Conservation (phyloP, 2,113 vertebrate genomes). For the Mustelus asterias region DNA sequence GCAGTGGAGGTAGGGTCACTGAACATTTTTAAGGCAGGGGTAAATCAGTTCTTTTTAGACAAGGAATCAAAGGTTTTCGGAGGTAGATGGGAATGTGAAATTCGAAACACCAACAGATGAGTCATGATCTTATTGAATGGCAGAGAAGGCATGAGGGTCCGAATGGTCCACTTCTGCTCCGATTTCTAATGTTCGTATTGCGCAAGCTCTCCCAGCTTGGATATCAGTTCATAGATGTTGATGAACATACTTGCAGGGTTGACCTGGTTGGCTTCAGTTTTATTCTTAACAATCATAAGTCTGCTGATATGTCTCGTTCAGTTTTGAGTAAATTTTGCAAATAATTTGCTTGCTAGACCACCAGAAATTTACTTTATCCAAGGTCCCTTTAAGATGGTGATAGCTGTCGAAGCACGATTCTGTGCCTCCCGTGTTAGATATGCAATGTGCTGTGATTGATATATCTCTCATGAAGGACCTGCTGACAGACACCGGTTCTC, state of each 20-base stretch:
- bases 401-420: not conserved
- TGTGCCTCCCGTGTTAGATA: not conserved
- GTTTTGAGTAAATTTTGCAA: not conserved
- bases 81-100: no score
- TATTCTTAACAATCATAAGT: not conserved
- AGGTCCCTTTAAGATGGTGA: not conserved
- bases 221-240: not conserved
- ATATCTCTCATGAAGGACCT: not conserved
- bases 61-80: no score
- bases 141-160: no score
- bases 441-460: not conserved
- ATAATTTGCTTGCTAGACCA: not conserved
- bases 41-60: no score
- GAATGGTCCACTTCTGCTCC: no score
- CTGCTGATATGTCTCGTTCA: not conserved
- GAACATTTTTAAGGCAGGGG: no score
- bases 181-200: not conserved
- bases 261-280: not conserved
- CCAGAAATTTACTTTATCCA: not conserved
- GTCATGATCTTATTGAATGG: no score
- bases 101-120: no score
- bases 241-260: not conserved
- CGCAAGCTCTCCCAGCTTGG: not conserved
- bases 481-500: not conserved
- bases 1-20: no score